phyloP scores from a whole-genome alignment of 2,113 vertebrate genomes.

The Clarias magur region DNA sequence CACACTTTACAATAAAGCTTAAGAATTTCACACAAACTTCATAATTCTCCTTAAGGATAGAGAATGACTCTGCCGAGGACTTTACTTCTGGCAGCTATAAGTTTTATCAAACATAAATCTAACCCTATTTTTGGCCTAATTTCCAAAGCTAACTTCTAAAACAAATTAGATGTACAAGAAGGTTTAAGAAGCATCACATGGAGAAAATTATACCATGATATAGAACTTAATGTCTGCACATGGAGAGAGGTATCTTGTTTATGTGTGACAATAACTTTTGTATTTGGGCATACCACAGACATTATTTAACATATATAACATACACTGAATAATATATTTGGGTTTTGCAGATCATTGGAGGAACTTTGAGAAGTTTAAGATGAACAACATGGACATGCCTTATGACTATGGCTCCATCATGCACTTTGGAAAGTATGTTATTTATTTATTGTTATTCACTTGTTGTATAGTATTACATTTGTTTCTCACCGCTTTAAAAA shows the following conservation, averaged over 20 bases:
- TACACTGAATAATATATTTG: not conserved
- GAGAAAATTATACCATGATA: no score
- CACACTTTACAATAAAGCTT: not conserved
- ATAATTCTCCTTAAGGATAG: not conserved
- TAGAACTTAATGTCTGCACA: no score
- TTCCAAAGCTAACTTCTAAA: not conserved
- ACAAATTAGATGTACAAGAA: no score
- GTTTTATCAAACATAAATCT: not conserved
- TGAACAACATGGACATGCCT: constrained; percentile 66
- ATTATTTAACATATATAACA: no score
- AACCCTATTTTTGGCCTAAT: not conserved
- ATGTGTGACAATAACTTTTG: no score
- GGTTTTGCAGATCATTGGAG: constrained; percentile 66
- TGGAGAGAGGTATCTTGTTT: no score
- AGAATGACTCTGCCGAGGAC: not conserved
- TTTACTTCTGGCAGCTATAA: not conserved
- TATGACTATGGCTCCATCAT: constrained; percentile 80
- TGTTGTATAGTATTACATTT: not conserved
- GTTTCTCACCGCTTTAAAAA: not conserved
- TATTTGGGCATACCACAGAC: no score
- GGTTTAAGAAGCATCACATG: no score
- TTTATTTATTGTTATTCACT: not conserved
- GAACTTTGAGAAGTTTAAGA: constrained; percentile 75
- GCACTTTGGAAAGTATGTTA: constrained; percentile 76
- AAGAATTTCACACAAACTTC: not conserved